Evolutionary conservation across 2,888 invertebrate species (phyloP).

Genomic region (Stenotaenia linearis): DNA sequence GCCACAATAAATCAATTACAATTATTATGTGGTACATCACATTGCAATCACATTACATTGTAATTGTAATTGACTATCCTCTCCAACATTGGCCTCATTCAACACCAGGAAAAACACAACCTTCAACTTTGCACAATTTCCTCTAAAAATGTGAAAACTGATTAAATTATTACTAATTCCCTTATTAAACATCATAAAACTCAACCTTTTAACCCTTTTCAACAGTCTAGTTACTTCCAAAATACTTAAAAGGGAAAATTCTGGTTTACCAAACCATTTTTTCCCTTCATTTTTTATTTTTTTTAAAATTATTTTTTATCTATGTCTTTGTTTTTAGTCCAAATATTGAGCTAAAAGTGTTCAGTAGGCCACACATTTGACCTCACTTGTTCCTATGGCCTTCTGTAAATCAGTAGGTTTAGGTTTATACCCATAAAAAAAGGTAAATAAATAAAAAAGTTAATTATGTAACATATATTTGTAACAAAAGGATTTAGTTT

Average conservation of each 20-base stretch:
- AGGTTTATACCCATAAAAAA: neutral
- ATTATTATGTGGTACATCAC: too few relatives aligned
- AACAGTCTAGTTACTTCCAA: too few relatives aligned
- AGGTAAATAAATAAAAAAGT: neutral
- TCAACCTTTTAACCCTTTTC: neutral
- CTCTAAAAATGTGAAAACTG: neutral
- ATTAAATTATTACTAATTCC: too few relatives aligned
- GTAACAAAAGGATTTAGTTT: neutral
- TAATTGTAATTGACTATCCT: neutral
- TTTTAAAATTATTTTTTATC: neutral
- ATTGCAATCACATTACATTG: too few relatives aligned
- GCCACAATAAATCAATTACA: too few relatives aligned
- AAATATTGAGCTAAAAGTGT: neutral
- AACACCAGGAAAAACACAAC: neutral
- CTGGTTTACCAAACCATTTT: too few relatives aligned
- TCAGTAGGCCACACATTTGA: slow-evolving; percentile 10
- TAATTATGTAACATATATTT: neutral
- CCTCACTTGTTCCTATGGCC: neutral
- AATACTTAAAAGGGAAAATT: neutral
- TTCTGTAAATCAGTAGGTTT: neutral
- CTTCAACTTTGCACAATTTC: neutral
- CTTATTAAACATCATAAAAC: too few relatives aligned
- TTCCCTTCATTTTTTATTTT: too few relatives aligned
- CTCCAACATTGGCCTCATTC: slow-evolving; percentile 32
- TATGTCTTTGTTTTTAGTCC: neutral